phyloP scores from a whole-genome alignment of 2,888 invertebrate genomes.

The Archips crataeganus region DNA sequence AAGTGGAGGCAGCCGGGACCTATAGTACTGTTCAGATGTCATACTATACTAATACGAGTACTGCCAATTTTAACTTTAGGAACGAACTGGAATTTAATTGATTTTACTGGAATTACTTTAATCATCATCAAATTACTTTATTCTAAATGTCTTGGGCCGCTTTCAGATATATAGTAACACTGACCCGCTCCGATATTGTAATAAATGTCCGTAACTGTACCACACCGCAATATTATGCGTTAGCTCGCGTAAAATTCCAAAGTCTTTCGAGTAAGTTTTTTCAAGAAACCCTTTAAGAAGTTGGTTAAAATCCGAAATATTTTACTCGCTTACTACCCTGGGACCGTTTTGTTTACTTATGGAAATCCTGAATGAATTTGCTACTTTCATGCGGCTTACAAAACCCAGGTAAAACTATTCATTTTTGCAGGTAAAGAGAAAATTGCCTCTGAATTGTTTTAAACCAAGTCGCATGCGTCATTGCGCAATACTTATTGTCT shows the following conservation, averaged over 20 bases:
- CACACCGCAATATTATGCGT: neutral
- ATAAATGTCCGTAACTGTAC: neutral
- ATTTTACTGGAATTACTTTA: neutral
- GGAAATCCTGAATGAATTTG: constrained; percentile 39
- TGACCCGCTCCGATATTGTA: neutral
- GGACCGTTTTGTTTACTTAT: constrained; percentile 38
- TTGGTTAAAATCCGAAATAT: constrained; percentile 33
- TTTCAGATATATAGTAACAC: neutral
- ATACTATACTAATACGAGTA: constrained; percentile 6
- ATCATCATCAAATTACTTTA: neutral
- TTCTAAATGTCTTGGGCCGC: neutral
- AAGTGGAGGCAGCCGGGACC: constrained; percentile 32
- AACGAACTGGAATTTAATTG: neutral
- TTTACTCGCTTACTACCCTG: constrained; percentile 22
- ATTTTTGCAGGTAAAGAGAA: constrained; percentile 30
- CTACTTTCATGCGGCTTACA: constrained; percentile 28
- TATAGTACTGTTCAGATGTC: constrained; percentile 33
- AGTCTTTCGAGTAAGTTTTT: neutral
- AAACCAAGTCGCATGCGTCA: constrained; percentile 4
- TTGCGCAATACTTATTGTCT: neutral
- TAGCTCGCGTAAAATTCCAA: neutral
- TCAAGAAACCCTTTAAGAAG: constrained; percentile 18
- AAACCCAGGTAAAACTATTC: constrained; percentile 36
- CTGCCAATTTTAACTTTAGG: constrained; percentile 27
- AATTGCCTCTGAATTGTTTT: constrained; percentile 29